Conservation (phyloP, 2,113 vertebrate species). For the Morone chrysops region DNA sequence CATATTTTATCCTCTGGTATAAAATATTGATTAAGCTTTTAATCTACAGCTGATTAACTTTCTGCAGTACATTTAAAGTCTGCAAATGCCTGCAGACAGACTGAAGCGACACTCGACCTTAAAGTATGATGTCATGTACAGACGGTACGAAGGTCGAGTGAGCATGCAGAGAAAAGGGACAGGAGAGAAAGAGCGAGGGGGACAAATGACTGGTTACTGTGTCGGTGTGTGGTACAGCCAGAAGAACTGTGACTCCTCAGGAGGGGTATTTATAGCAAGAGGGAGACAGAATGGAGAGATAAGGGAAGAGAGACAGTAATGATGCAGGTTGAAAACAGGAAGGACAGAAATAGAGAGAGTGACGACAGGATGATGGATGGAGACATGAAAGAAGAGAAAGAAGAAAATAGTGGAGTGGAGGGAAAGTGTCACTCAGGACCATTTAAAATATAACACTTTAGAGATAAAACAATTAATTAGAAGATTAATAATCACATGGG, state of each 20-base stretch:
- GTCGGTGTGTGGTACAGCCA: neutral
- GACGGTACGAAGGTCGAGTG: neutral
- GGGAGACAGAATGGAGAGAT: neutral
- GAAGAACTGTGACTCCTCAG: neutral
- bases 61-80: neutral
- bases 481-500: no score
- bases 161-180: neutral
- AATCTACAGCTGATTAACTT: no score
- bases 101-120: neutral
- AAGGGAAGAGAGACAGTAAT: slow-evolving; percentile 4
- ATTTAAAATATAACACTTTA: no score
- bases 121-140: neutral
- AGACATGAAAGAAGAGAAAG: neutral
- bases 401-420: no score
- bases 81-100: neutral
- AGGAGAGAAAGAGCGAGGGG: neutral
- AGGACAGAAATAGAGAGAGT: slow-evolving; percentile 32
- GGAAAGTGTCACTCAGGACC: no score
- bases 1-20: no score
- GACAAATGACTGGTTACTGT: slow-evolving; percentile 2
- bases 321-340: slow-evolving; percentile 7
- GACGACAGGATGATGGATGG: slow-evolving; percentile 8
- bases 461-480: no score
- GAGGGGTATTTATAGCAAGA: slow-evolving; percentile 21
- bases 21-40: no score